Percentiles rank a stretch among this genome's conserved stretches.
Evolutionary conservation across 2,888 invertebrate species (phyloP).

Genomic region (Andricus quercusramuli): DNA sequence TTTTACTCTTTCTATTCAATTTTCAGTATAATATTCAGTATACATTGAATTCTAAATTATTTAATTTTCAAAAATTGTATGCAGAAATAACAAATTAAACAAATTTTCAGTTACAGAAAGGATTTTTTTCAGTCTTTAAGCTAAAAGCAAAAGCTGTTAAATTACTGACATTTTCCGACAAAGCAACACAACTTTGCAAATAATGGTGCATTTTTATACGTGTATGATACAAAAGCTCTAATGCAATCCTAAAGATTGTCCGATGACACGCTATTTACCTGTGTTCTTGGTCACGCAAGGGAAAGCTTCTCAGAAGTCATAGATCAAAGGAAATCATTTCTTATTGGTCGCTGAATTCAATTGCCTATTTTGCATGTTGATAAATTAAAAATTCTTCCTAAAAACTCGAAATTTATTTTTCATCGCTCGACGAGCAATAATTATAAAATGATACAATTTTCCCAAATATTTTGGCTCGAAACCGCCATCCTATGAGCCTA

Average conservation of each 20-base stretch:
- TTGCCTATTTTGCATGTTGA: not conserved
- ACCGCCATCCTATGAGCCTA: too few relatives aligned
- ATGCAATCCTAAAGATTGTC: conserved; percentile 29
- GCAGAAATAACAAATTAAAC: too few relatives aligned
- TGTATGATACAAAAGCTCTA: conserved; percentile 17
- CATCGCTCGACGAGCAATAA: too few relatives aligned
- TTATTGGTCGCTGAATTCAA: not conserved
- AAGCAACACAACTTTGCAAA: not conserved
- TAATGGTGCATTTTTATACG: not conserved
- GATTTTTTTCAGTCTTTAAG: not conserved
- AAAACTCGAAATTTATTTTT: too few relatives aligned
- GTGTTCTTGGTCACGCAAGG: conserved; percentile 28
- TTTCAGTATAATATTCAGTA: too few relatives aligned
- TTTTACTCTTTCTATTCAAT: too few relatives aligned
- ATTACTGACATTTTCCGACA: not conserved
- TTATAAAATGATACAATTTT: too few relatives aligned
- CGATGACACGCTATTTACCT: conserved; percentile 30
- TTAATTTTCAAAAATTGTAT: too few relatives aligned
- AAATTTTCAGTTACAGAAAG: not conserved
- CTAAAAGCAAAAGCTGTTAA: not conserved
- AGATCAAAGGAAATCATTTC: not conserved
- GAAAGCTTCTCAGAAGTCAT: conserved; percentile 15
- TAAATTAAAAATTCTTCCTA: not conserved
- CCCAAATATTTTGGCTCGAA: too few relatives aligned
- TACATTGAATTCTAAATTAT: too few relatives aligned